A percentile compares a stretch with the other conserved stretches of the same genome.
Evolutionary conservation across 2,888 invertebrate species (phyloP).

Genomic region (Tetramorium bicarinatum): DNA sequence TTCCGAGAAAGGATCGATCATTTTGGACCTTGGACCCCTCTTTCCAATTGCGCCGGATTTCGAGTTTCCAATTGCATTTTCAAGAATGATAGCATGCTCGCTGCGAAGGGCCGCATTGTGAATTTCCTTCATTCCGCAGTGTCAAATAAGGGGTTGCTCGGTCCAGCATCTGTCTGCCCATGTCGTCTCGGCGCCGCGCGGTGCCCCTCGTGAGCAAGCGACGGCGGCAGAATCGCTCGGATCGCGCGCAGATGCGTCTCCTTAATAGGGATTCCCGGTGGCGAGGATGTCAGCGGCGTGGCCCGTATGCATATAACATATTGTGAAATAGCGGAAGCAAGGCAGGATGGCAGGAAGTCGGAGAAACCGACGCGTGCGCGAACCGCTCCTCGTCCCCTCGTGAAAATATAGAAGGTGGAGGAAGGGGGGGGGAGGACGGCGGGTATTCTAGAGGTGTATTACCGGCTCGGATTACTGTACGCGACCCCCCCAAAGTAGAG

Average conservation of each 20-base stretch:
- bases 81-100: not conserved
- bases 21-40: not conserved
- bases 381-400: constrained; percentile 66
- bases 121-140: constrained; percentile 18
- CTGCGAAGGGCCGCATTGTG: not conserved
- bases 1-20: not conserved
- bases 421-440: constrained; percentile 54
- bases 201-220: constrained; percentile 32
- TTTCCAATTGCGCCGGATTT: not conserved
- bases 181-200: constrained; percentile 62
- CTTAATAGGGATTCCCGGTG: constrained; percentile 67
- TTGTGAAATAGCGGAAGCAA: constrained; percentile 84
- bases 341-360: constrained; percentile 85
- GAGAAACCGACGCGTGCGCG: constrained; percentile 85
- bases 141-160: constrained; percentile 46
- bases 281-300: constrained; percentile 67
- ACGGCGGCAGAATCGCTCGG: constrained; percentile 16
- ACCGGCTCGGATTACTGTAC: constrained; percentile 80
- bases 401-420: constrained; percentile 77
- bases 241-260: constrained; percentile 73
- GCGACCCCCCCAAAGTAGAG: constrained; percentile 53
- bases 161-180: constrained; percentile 74
- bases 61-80: not conserved
- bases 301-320: constrained; percentile 76
- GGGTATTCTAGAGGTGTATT: constrained; percentile 79